Percentiles rank a stretch among this genome's conserved stretches.
phyloP scores from a whole-genome alignment of 2,113 vertebrate genomes.

The Nyctereutes procyonoides region DNA sequence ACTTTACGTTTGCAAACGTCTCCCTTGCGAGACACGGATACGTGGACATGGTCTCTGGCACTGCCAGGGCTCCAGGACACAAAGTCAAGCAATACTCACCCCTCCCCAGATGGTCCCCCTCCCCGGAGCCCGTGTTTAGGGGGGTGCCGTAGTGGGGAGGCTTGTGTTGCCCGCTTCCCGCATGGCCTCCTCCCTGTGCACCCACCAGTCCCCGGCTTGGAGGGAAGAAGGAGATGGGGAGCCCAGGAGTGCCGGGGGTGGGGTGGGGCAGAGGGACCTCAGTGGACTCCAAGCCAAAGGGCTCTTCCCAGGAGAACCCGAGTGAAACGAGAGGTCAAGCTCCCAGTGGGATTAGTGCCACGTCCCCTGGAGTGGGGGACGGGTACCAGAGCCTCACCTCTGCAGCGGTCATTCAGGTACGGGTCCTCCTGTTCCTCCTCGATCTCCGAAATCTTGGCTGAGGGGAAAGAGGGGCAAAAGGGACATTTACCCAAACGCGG shows the following conservation, averaged over 20 bases:
- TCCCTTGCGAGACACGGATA: background rate
- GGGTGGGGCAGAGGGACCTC: rapidly evolving
- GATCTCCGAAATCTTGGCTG: constrained; percentile 81
- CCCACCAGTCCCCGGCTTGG: background rate
- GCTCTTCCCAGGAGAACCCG: no score
- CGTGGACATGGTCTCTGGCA: rapidly evolving
- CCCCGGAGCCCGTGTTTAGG: background rate
- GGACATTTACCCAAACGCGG: rapidly evolving
- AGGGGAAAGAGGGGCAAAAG: constrained; percentile 42
- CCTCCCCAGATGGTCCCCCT: no score
- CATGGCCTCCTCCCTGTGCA: background rate
- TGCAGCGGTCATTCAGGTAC: constrained; percentile 90
- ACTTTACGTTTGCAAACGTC: background rate
- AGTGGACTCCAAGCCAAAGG: background rate
- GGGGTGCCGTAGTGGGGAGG: no score
- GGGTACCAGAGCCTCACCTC: constrained; percentile 82
- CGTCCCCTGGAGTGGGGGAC: no score
- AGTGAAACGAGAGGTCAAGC: background rate
- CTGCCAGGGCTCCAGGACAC: background rate
- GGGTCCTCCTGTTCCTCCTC: constrained; percentile 89
- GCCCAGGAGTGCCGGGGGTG: no score
- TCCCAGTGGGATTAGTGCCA: rapidly evolving
- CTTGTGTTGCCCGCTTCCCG: background rate
- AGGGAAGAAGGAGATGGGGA: background rate
- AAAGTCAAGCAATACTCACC: no score